A percentile compares a stretch with the other conserved stretches of the same genome.
phyloP scores from a whole-genome alignment of 2,797 vertebrate species.

The Stomatorhinus walkeri region DNA sequence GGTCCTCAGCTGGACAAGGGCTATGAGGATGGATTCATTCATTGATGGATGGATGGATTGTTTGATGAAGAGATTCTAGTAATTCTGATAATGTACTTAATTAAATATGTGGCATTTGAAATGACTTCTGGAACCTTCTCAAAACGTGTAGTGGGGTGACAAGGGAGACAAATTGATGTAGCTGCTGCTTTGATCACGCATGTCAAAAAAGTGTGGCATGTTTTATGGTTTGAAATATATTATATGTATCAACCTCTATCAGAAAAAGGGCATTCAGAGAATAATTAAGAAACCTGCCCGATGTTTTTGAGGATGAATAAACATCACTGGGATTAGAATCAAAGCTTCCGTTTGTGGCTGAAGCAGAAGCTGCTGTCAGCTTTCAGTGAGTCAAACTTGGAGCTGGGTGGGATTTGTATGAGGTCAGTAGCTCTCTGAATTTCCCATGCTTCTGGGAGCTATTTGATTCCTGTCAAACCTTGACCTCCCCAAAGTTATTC shows the following conservation, averaged over 20 bases:
- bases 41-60: background rate
- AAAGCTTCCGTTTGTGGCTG: background rate
- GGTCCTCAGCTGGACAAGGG: background rate
- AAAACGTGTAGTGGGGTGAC: background rate
- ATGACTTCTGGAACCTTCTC: background rate
- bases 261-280: background rate
- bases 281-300: background rate
- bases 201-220: background rate
- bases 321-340: background rate
- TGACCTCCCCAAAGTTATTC: background rate
- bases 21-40: background rate
- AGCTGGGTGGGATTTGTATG: background rate
- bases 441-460: background rate
- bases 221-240: background rate
- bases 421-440: background rate
- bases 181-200: background rate
- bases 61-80: background rate
- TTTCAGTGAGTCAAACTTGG: background rate
- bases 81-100: background rate
- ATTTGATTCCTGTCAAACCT: background rate
- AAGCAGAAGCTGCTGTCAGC: background rate
- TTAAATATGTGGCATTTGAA: background rate
- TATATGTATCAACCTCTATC: background rate
- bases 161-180: background rate
- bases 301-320: background rate